These are phyloP conservation scores for Leptoteleia sp. DNA, from an alignment of 1,140 invertebrate genomes.

Conservation along the genomic window DNA sequence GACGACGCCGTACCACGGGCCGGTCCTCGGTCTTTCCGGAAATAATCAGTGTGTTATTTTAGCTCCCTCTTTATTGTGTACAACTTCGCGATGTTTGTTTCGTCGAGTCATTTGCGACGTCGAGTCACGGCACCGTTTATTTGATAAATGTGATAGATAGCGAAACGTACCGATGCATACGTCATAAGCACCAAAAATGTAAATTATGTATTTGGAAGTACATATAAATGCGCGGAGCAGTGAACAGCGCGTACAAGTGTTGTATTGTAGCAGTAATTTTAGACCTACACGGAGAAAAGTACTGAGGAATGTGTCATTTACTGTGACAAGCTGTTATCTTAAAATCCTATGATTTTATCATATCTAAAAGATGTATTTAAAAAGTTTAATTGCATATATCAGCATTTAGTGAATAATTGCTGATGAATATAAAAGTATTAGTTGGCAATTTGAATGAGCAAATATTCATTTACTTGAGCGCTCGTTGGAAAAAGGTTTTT, in stretches of 20 bases:
- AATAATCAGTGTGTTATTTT: slow-evolving; percentile 40
- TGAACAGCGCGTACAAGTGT: slow-evolving; percentile 13
- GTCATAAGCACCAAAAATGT: slow-evolving; percentile 17
- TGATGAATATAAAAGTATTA: too few relatives aligned
- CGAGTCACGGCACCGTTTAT: neutral
- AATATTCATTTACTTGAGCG: too few relatives aligned
- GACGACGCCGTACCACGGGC: neutral
- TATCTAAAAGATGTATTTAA: too few relatives aligned
- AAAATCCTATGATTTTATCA: too few relatives aligned
- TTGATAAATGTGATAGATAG: slow-evolving; percentile 19
- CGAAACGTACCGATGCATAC: slow-evolving; percentile 10
- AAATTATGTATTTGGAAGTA: slow-evolving; percentile 12
- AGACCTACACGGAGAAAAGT: too few relatives aligned
- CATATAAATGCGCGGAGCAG: slow-evolving; percentile 13
- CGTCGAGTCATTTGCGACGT: neutral
- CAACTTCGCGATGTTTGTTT: slow-evolving; percentile 1
- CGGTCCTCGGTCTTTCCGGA: slow-evolving; percentile 18
- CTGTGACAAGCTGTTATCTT: too few relatives aligned
- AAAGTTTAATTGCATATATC: too few relatives aligned
- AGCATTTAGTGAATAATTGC: too few relatives aligned
- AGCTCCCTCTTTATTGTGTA: slow-evolving; percentile 4
- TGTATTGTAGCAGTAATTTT: slow-evolving; percentile 13
- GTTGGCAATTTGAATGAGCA: too few relatives aligned
- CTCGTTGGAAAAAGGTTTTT: too few relatives aligned
- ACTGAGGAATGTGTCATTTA: too few relatives aligned